Evolutionary conservation across 1,140 invertebrate genomes (phyloP).

Genomic region (Pseudoatta argentina): DNA sequence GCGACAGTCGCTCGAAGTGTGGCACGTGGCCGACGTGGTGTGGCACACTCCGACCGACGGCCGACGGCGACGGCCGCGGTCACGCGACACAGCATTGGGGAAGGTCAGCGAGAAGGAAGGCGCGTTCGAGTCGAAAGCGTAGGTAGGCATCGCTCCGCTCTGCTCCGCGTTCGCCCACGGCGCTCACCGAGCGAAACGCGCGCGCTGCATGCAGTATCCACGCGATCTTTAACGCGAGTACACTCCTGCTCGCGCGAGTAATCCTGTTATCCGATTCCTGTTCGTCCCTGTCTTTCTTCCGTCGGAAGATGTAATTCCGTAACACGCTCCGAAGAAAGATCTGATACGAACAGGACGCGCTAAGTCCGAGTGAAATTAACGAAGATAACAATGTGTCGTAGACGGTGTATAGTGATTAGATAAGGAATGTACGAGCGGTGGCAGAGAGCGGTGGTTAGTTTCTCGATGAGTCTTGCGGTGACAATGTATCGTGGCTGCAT

Average conservation of each 20-base stretch:
- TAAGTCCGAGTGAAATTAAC: not conserved
- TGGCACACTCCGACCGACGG: slow-evolving; percentile 28
- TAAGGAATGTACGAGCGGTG: slow-evolving; percentile 14
- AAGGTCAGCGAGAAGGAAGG: slow-evolving; percentile 61
- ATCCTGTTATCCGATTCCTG: not conserved
- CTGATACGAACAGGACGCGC: not conserved
- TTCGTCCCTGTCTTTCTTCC: too few species aligned
- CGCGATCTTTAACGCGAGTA: slow-evolving; percentile 26
- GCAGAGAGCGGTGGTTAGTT: slow-evolving; percentile 13
- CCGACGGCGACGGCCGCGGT: slow-evolving; percentile 14
- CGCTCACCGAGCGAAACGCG: slow-evolving; percentile 39
- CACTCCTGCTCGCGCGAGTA: slow-evolving; percentile 33
- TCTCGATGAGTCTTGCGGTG: slow-evolving; percentile 2
- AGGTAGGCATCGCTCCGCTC: slow-evolving; percentile 54
- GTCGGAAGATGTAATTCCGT: not conserved
- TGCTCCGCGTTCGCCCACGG: slow-evolving; percentile 55
- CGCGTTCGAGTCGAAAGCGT: slow-evolving; percentile 32
- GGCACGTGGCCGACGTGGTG: slow-evolving; percentile 54
- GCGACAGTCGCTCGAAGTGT: not conserved
- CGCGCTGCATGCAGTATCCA: slow-evolving; percentile 28
- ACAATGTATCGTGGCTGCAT: not conserved
- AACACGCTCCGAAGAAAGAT: not conserved
- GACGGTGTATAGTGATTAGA: slow-evolving; percentile 11
- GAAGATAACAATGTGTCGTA: slow-evolving; percentile 12
- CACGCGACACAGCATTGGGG: slow-evolving; percentile 56